Base-by-base conservation (phyloP, 2,113 vertebrate genomes). In the Nettapus auritus region DNA sequence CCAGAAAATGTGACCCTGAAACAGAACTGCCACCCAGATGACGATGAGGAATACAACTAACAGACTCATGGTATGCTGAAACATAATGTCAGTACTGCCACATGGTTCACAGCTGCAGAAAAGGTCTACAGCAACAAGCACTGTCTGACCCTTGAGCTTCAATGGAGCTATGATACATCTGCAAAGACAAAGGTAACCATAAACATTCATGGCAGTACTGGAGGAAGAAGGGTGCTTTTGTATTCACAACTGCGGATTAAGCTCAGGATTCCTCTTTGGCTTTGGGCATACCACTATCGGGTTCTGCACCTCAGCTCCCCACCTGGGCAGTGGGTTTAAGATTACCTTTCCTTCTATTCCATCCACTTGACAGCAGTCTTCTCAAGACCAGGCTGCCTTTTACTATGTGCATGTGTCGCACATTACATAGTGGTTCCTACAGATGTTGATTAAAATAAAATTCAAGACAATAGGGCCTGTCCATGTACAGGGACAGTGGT, bases 1-100 rank as follows among this genome's bases (percentile, higher is more conserved):
- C 93, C 95, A 7, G 94, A 97, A 68, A 98, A 92, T 0, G 68
- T 97, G 87, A 97, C 97, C 33, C 95, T 98, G 74, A 97, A 94
- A 77, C 98, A 98, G 97, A 97, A 98, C 62, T 97, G 96, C 81
- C 98, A 94, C 57, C 96, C 96, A 5, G 96, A 98, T n/a, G 73
- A 97, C 77, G 89, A 97, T 36, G 75, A 97, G 77, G 89, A 97
- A 53, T 97, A 97, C 1, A 82, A 85, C 4, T 36, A 96, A 1
- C 87, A 97, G 19, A 93, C 73, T 11, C 96, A 97, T 5, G 57
- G 97, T 96, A 97, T 98, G 95, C 73, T 98, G 78, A 98, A 98
- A 62, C 79, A 91, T 55, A 97, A 98, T 62, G 88, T 96, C 75
- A 98, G 97, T 76, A 96, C 96, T 0, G 31, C 97, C 59, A 91